Evolutionary conservation across 2,888 invertebrate genomes (phyloP).

Genomic region (Rhyacophila evoluta): DNA sequence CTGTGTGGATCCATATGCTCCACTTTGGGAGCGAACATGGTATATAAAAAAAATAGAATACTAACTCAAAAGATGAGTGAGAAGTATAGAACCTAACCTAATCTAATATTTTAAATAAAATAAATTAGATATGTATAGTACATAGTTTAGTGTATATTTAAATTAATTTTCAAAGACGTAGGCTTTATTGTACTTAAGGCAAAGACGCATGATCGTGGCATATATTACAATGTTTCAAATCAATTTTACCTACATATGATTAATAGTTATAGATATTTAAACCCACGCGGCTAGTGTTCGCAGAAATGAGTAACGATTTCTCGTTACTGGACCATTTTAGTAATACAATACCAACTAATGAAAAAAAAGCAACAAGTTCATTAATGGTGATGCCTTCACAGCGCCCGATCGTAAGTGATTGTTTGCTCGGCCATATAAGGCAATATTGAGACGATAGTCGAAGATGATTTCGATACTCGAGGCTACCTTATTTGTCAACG

Average conservation of each 20-base stretch:
- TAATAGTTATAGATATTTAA: background rate
- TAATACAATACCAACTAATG: background rate
- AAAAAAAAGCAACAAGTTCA: background rate
- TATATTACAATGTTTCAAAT: no score
- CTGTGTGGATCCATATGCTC: no score
- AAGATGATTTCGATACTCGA: background rate
- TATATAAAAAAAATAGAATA: no score
- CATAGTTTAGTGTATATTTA: no score
- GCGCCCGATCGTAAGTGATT: background rate
- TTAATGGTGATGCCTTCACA: background rate
- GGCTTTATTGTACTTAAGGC: no score
- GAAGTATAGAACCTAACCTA: background rate
- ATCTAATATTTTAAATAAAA: no score
- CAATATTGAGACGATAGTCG: slow-evolving; percentile 1
- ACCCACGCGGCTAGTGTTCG: background rate
- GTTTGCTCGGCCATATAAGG: background rate
- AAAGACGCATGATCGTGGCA: no score
- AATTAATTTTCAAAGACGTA: no score
- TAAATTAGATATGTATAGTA: no score
- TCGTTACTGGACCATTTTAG: background rate
- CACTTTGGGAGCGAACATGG: no score
- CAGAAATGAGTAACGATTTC: background rate
- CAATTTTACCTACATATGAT: background rate
- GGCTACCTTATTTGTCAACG: slow-evolving; percentile 19
- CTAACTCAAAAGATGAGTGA: background rate